Base-by-base conservation (phyloP, 2,888 invertebrate genomes). In the Cataglyphis rosenhaueri region DNA sequence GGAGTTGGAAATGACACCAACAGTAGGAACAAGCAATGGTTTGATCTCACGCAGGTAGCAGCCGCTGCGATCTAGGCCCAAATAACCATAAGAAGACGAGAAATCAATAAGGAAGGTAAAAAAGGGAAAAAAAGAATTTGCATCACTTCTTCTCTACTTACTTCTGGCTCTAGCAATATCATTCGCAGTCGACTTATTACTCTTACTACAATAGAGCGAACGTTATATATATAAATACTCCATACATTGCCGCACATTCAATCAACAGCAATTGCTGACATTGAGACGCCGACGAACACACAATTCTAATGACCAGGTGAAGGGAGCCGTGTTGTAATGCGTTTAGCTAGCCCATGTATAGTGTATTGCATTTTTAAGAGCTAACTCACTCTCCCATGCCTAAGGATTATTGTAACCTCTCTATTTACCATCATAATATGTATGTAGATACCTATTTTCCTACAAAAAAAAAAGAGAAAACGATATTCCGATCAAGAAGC, bases 1-100 rank as follows among this genome's bases (percentile, higher is more conserved):
- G 85, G 98, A 98, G 95, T 95, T 98, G 92, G 98, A 98, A 95
- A 97, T 98, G 97, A 96, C 97, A 90, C 97, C 98, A 84, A 97
- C 97, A 91, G 96, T 97, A 94, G 96, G 96, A 93, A 95, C 96
- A 89, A 96, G 97, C 92, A 98, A 98, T 95, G 98, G 98, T 81
- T 96, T 98, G 90, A 97, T 98, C 93, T 96, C 97, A 93, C 97
- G 98, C 94, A 97, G 98, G 97, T 98, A 97, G 97, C 97, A 97
- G 95, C 92, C 92, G 93, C 93, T 93, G 89, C 93, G 93, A 84
- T 91, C 92, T 93, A 94, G 93, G 91, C 92, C 92, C 92, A 94
- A 94, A 90, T 94, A 93, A 93, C 87, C 87, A 87, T 89, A 92
- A 91, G 86, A 86, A 86, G 88, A 87, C 87, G 88, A 89, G 75